phyloP scores from a whole-genome alignment of 2,888 invertebrate genomes.

The Cremastobaeus sp. region DNA sequence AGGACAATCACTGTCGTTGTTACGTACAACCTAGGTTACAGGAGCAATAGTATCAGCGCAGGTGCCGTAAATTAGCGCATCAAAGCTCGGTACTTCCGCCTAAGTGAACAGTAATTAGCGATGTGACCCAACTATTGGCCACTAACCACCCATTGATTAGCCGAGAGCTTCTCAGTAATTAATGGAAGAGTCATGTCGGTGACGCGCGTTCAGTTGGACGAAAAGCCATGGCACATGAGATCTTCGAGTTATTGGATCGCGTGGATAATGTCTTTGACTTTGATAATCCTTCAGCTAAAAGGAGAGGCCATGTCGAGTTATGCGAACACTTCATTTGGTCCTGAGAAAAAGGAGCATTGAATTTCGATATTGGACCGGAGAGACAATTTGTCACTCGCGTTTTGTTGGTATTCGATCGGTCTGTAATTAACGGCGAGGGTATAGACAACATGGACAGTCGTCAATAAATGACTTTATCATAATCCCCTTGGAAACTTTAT shows the following conservation, averaged over 20 bases:
- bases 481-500: neutral
- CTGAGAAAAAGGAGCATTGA: conserved; percentile 4
- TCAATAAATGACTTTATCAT: conserved; percentile 22
- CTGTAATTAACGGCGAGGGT: conserved; percentile 17
- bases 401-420: conserved; percentile 3
- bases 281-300: conserved; percentile 47
- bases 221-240: conserved; percentile 49
- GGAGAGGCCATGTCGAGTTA: conserved; percentile 39
- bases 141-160: conserved; percentile 77
- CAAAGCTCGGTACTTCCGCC: conserved; percentile 69
- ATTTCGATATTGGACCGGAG: conserved; percentile 20
- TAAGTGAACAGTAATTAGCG: conserved; percentile 74
- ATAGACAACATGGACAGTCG: neutral
- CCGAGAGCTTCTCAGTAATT: conserved; percentile 73
- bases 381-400: conserved; percentile 28
- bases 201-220: conserved; percentile 55
- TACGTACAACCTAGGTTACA: conserved; percentile 54
- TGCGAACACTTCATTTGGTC: conserved; percentile 17
- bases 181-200: conserved; percentile 72
- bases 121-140: conserved; percentile 73
- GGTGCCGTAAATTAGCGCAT: conserved; percentile 74
- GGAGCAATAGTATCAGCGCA: conserved; percentile 67
- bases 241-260: conserved; percentile 51
- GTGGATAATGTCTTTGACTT: conserved; percentile 55
- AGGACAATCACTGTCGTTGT: conserved; percentile 55